phyloP scores from a whole-genome alignment of 2,888 invertebrate genomes.

The Luperina nickerlii region DNA sequence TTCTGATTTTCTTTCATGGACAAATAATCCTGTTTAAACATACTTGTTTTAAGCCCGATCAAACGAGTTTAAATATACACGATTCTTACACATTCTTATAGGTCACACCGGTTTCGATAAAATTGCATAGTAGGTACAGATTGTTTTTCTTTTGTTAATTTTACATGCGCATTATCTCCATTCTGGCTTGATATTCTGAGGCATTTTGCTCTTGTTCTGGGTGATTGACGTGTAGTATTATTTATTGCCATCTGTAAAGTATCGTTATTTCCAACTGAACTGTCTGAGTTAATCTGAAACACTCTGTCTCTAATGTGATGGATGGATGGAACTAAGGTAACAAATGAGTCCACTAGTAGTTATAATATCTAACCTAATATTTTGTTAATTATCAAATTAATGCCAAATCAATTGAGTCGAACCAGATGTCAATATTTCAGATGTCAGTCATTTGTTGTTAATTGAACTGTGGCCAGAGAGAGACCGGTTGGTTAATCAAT shows the following conservation, averaged over 20 bases:
- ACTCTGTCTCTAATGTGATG: not conserved
- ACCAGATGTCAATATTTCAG: conserved; percentile 60
- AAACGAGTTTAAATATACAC: conserved; percentile 59
- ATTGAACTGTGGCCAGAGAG: conserved; percentile 61
- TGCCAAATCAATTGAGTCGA: conserved; percentile 53
- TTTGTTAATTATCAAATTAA: conserved; percentile 44
- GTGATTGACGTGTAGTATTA: conserved; percentile 2
- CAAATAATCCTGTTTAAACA: conserved; percentile 60
- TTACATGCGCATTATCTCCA: conserved; percentile 36
- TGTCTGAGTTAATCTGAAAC: conserved; percentile 8
- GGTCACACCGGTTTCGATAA: conserved; percentile 54
- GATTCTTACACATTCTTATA: conserved; percentile 55
- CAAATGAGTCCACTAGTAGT: not conserved
- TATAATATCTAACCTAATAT: conserved; percentile 16
- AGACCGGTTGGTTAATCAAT: conserved; percentile 55
- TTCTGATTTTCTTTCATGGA: conserved; percentile 48
- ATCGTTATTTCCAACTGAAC: conserved; percentile 10
- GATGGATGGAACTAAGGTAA: not conserved
- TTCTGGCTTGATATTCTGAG: conserved; percentile 13
- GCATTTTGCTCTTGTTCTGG: conserved; percentile 13
- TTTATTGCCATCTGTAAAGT: not conserved
- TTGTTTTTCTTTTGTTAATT: conserved; percentile 41
- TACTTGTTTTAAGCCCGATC: conserved; percentile 57
- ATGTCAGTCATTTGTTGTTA: conserved; percentile 61
- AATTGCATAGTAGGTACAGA: conserved; percentile 31